Evolutionary conservation across 1,140 invertebrate species (phyloP).

Genomic region (Drosophila tropicalis): DNA sequence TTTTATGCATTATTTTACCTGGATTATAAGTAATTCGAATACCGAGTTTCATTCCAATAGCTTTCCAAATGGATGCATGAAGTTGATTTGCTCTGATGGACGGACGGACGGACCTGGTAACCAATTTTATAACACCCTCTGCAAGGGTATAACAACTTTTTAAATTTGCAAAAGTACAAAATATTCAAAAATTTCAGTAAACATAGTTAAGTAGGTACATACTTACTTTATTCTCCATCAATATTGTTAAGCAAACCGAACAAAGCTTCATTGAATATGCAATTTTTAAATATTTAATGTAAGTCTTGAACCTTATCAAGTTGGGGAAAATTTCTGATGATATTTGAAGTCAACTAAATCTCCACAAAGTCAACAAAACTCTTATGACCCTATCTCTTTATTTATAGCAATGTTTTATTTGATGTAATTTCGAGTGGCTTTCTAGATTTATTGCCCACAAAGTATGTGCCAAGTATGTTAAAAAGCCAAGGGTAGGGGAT

Average conservation of each 20-base stretch:
- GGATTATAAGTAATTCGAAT: no score
- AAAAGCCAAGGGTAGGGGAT: not conserved
- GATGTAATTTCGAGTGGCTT: conserved; percentile 4
- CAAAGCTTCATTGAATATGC: not conserved
- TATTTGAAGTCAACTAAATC: not conserved
- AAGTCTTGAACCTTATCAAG: not conserved
- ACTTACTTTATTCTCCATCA: not conserved
- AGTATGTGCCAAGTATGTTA: conserved; percentile 2
- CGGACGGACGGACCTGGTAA: no score
- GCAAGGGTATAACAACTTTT: no score
- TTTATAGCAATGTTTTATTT: conserved; percentile 9
- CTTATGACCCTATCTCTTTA: not conserved
- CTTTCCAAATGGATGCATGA: no score
- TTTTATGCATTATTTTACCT: no score
- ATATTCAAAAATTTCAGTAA: not conserved
- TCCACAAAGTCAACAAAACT: not conserved
- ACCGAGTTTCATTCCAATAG: no score
- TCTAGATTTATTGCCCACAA: not conserved
- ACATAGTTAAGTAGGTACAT: not conserved
- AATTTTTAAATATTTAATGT: not conserved
- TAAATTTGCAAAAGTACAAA: no score
- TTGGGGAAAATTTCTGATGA: not conserved
- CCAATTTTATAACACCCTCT: no score
- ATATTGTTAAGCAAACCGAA: not conserved
- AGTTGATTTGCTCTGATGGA: no score